These are phyloP conservation scores for Protonibea diacanthus DNA, from an alignment of 2,797 vertebrate genomes.

Conservation along the genomic window DNA sequence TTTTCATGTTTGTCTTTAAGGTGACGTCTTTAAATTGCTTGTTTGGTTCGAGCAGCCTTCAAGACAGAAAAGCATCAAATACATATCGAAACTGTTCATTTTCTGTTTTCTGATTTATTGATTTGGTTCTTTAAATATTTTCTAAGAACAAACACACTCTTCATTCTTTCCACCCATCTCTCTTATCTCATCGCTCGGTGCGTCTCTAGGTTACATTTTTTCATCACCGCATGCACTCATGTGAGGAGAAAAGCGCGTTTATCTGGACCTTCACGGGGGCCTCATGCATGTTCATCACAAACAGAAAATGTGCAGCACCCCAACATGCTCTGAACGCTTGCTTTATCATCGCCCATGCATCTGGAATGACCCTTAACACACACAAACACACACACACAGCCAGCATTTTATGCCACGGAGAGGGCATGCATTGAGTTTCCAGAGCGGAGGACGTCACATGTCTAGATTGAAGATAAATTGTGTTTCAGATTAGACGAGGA, in stretches of 20 bases:
- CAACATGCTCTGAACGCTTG: background rate
- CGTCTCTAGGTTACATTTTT: constrained; percentile 1
- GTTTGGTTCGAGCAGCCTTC: background rate
- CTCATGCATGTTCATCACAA: constrained; percentile 49
- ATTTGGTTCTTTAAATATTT: background rate
- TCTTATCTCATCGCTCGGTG: background rate
- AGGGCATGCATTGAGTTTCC: constrained; percentile 20
- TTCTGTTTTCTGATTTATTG: background rate
- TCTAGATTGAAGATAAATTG: constrained; percentile 68
- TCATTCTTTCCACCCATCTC: background rate
- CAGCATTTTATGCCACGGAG: constrained; percentile 10
- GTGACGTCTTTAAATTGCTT: background rate
- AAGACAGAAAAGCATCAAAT: background rate
- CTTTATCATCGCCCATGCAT: constrained; percentile 41
- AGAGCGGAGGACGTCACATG: constrained; percentile 29
- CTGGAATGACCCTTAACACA: constrained; percentile 37
- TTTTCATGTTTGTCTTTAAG: too few species aligned
- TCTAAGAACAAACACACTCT: background rate
- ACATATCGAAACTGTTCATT: background rate
- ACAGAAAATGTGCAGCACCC: constrained; percentile 16
- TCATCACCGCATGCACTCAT: constrained; percentile 10
- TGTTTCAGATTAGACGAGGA: constrained; percentile 62
- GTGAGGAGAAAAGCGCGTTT: background rate
- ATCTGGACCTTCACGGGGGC: constrained; percentile 19
- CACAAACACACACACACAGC: constrained; percentile 11